Evolutionary conservation across 2,888 invertebrate genomes (phyloP).

Genomic region (Pristionchus exspectatus): DNA sequence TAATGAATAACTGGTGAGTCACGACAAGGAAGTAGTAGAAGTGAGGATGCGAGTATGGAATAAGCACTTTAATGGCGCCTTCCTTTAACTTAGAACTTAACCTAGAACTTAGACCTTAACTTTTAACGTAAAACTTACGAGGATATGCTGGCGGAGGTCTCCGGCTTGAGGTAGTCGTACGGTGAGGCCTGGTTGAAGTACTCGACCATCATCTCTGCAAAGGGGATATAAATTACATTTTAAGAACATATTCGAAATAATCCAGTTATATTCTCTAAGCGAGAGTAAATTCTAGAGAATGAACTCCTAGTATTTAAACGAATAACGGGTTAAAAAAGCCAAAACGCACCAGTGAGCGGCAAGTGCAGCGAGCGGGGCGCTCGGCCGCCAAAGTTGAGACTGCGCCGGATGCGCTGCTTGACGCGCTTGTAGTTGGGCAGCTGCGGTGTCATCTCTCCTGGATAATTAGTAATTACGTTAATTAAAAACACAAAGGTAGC

Average conservation of each 20-base stretch:
- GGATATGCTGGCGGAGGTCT: slow-evolving; percentile 73
- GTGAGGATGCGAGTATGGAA: not conserved
- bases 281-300: no score
- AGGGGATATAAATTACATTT: not conserved
- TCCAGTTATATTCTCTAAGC: no score
- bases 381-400: slow-evolving; percentile 88
- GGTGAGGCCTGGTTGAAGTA: slow-evolving; percentile 75
- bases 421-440: slow-evolving; percentile 71
- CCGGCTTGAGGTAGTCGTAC: slow-evolving; percentile 74
- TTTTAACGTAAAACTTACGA: slow-evolving; percentile 53
- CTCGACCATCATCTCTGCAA: slow-evolving; percentile 74
- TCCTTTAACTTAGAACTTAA: not conserved
- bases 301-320: no score
- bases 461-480: not conserved
- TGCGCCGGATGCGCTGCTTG: slow-evolving; percentile 87
- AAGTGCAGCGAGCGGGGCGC: slow-evolving; percentile 68
- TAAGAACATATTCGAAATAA: no score
- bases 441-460: slow-evolving; percentile 69
- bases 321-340: no score
- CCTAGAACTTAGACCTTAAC: not conserved
- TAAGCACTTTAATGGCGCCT: not conserved
- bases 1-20: no score
- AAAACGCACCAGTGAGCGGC: slow-evolving; percentile 70
- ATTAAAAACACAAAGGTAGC: not conserved
- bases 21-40: not conserved